These are phyloP conservation scores for Caenorhabditis sulstoni DNA, from an alignment of 2,888 invertebrate genomes.

Conservation along the genomic window DNA sequence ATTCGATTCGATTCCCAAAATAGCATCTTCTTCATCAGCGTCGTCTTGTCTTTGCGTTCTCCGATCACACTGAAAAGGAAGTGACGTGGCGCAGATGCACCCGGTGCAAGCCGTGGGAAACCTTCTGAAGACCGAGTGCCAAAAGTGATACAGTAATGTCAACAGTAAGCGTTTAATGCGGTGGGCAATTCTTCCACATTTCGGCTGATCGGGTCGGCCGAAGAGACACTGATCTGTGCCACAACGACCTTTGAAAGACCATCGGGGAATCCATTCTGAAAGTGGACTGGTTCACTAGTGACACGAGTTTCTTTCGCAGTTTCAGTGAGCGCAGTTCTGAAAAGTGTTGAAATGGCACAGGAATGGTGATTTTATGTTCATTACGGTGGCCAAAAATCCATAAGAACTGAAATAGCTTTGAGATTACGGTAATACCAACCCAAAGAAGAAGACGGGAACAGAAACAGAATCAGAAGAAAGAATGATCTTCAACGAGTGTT, in stretches of 20 bases:
- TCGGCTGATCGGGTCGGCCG: slow-evolving; percentile 18
- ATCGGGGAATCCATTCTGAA: background rate
- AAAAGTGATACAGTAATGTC: slow-evolving; percentile 4
- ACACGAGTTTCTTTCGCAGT: too few relatives aligned
- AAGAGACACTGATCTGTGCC: slow-evolving; percentile 48
- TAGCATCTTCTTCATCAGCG: slow-evolving; percentile 8
- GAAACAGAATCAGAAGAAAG: too few relatives aligned
- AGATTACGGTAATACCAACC: too few relatives aligned
- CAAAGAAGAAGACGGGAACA: too few relatives aligned
- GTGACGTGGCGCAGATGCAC: slow-evolving; percentile 4
- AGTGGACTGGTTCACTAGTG: too few relatives aligned
- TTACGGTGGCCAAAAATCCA: too few relatives aligned
- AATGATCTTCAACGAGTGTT: too few relatives aligned
- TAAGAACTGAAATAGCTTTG: too few relatives aligned
- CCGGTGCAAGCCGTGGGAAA: background rate
- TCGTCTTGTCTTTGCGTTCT: background rate
- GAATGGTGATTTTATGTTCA: too few relatives aligned
- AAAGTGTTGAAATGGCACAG: too few relatives aligned
- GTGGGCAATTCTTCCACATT: slow-evolving; percentile 1
- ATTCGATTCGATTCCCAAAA: slow-evolving; percentile 6
- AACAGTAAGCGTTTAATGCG: slow-evolving; percentile 33
- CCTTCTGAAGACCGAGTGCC: slow-evolving; percentile 15
- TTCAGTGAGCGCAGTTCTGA: too few relatives aligned
- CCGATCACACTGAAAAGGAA: background rate
- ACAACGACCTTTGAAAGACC: slow-evolving; percentile 13